Base-by-base conservation (phyloP, 2,113 vertebrate species). In the Clarias magur region DNA sequence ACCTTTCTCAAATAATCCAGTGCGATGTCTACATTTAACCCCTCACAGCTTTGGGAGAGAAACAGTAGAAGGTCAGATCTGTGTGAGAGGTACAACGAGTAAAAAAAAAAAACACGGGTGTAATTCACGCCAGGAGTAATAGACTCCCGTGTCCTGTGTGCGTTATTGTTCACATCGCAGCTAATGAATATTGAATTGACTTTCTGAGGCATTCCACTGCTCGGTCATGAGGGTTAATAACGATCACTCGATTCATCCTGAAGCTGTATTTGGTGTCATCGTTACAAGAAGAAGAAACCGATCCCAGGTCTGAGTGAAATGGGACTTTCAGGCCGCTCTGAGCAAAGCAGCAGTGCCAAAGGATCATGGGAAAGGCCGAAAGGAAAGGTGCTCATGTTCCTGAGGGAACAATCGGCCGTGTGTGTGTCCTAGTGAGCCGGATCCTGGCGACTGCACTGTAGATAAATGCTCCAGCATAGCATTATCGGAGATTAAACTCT, bases 401-500 rank as follows among this genome's bases (percentile, higher is more conserved):
- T 62, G n/a, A 72, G 75, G 27, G 80, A 90, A 91, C 88, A 89
- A 90, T 90, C 42, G 56, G 23, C 70, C 30, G 56, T 59, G 87
- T 89, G 89, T 89, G 89, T 89, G 68, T 79, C 25, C 62, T 65
- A 53, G 85, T 89, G 85, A 92, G 91, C 91, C 90, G 86, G 92
- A 93, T 94, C 91, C 87, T 62, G 88, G 87, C 86, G 87, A 79
- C 60, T 56, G 17, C 86, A 27, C 7, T 13, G 19, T 34, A 87
- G 80, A 65, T 12, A 53, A 27, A 54, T n/a, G 75, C 59, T 68
- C n/a, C 62, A 21, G 70, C 38, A 10, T 42, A 83, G 84, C 89
- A 88, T 92, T 88, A 92, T 88, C 87, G 42, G 75, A 87, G 91
- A 92, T 92, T 92, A 92, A 91, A 89, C 79, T 89, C 88, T 68